phyloP scores from a whole-genome alignment of 2,797 vertebrate genomes.

The Trachops cirrhosus region DNA sequence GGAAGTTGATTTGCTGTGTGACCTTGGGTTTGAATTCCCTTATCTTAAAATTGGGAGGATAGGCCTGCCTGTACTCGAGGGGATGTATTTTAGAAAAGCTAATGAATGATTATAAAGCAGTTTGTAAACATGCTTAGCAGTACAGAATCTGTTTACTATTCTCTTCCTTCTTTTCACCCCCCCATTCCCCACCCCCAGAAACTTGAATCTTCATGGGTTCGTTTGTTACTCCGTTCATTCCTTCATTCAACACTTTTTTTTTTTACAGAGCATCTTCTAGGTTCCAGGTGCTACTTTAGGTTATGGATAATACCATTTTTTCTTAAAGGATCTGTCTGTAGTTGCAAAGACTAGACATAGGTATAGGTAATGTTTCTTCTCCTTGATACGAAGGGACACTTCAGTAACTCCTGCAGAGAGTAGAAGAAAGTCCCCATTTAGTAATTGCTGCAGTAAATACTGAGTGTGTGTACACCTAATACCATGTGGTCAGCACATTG shows the following conservation, averaged over 20 bases:
- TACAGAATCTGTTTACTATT: conserved; percentile 24
- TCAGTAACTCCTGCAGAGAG: not conserved
- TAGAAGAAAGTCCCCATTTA: not conserved
- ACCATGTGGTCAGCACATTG: not conserved
- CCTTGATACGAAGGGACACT: not conserved
- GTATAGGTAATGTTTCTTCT: not conserved
- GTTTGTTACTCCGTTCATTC: not conserved
- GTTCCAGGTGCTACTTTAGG: not conserved
- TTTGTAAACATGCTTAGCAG: conserved; percentile 37
- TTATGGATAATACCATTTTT: not conserved
- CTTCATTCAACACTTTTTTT: not conserved
- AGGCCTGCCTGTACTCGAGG: not conserved
- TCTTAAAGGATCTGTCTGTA: not conserved
- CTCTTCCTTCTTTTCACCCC: not conserved
- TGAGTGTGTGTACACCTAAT: not conserved
- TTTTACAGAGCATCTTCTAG: not conserved
- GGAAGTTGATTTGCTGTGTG: not conserved
- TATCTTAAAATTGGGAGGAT: conserved; percentile 52
- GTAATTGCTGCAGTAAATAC: not conserved
- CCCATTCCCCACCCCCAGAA: not conserved
- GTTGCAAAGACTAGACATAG: not conserved
- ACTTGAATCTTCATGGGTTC: not conserved
- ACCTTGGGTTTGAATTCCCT: conserved; percentile 42
- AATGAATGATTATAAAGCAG: conserved; percentile 28
- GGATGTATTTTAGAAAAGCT: conserved; percentile 32